Base-by-base conservation (phyloP, 2,113 vertebrate species). In the Oenanthe oenanthe region DNA sequence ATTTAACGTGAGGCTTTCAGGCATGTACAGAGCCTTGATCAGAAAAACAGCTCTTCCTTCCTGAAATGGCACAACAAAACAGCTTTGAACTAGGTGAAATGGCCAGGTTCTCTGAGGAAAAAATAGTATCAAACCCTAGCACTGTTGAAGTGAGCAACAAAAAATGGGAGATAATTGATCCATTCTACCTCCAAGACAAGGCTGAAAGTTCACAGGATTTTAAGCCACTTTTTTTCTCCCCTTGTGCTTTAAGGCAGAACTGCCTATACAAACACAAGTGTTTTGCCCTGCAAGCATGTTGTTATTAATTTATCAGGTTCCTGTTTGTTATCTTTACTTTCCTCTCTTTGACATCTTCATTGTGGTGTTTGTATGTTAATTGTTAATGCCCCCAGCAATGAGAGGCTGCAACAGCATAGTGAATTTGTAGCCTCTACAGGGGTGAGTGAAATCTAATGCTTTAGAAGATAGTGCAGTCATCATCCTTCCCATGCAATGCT, bases 61-160 rank as follows among this genome's bases (percentile, higher is more conserved):
- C 77, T 43, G 24, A 71, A 91, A 93, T 4, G 20, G 80, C 57
- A 94, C 73, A 91, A 88, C 40, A 80, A 76, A 89, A 7, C 42
- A 67, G 57, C 86, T 95, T 74, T 75, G 47, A 93, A 95, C 36
- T n/a, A 81, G 89, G 74, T 57, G 73, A 92, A 96, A 91, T 17
- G 65, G 36, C 43, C 54, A 65, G 26, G 26, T 58, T n/a, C 31
- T 86, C 53, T 42, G 68, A 61, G 57, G 53, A 68, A 94, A 71
- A 43, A 80, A 19, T 10, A 22, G 9, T 8, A 25, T n/a, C 57
- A 72, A 89, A 79, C 4, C 28, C 1, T 1, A 72, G 78, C 32
- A 25, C 43, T 56, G 10, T 5, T 81, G n/a, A 86, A 63, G 36
- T 0, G 3, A 75, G 86, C 50, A 65, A 74, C 83, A 54, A n/a